phyloP scores from a whole-genome alignment of 2,797 vertebrate species.

The Pseudomugil gertrudae region DNA sequence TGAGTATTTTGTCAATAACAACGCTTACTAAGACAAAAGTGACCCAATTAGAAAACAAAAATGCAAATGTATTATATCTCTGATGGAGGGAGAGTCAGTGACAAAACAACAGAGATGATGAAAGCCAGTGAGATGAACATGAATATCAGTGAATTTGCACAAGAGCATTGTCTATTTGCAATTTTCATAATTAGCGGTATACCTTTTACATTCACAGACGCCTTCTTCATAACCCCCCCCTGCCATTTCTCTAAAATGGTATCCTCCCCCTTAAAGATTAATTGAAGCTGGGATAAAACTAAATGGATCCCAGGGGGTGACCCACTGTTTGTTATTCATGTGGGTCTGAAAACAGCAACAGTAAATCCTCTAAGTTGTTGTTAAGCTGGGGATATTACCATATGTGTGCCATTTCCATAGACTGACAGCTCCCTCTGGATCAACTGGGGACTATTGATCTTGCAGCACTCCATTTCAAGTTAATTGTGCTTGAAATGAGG shows the following conservation, averaged over 20 bases:
- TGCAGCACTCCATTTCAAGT: conserved; percentile 91
- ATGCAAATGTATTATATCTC: conserved; percentile 44
- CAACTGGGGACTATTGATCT: conserved; percentile 91
- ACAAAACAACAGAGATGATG: conserved; percentile 33
- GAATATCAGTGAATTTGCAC: conserved; percentile 71
- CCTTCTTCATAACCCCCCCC: conserved; percentile 76
- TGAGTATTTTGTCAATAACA: conserved; percentile 60
- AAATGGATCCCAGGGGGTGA: conserved; percentile 89
- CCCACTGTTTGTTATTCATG: conserved; percentile 90
- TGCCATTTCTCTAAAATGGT: conserved; percentile 85
- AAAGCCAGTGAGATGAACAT: no score
- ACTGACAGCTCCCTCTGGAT: conserved; percentile 90
- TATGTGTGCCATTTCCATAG: conserved; percentile 89
- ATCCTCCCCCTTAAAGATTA: conserved; percentile 89
- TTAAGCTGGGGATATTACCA: conserved; percentile 90
- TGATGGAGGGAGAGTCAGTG: conserved; percentile 3
- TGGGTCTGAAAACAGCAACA: conserved; percentile 89
- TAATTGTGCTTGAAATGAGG: conserved; percentile 94
- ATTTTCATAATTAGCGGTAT: conserved; percentile 84
- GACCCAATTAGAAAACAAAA: conserved; percentile 65
- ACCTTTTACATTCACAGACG: conserved; percentile 71
- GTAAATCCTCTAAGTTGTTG: conserved; percentile 92
- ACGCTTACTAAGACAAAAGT: conserved; percentile 56
- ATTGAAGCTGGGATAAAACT: conserved; percentile 89
- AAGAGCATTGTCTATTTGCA: conserved; percentile 70